Percentiles rank a stretch among this genome's conserved stretches.
These are phyloP conservation scores for Micropoecilia bifurca DNA, from an alignment of 2,797 vertebrate species.

Conservation along the genomic window DNA sequence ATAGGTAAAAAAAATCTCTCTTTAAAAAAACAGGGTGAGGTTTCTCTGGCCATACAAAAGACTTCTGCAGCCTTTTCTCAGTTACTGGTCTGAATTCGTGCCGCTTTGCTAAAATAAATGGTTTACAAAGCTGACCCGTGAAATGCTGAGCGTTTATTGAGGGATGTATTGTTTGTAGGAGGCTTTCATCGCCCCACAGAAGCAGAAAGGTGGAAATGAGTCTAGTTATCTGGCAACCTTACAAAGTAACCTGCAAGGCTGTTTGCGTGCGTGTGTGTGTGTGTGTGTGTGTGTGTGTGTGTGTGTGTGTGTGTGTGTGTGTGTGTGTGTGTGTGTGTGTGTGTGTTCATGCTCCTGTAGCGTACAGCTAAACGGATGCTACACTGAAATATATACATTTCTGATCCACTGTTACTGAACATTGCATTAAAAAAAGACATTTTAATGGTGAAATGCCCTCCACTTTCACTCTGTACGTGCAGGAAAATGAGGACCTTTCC, in stretches of 20 bases:
- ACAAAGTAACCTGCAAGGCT: conserved; percentile 56
- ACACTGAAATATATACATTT: neutral
- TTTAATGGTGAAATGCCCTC: conserved; percentile 3
- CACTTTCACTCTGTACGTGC: conserved; percentile 29
- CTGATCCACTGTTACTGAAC: neutral
- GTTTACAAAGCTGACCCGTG: neutral
- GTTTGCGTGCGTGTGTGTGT: conserved; percentile 1
- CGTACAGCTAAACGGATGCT: neutral
- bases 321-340: conserved; percentile 8
- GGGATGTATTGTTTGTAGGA: conserved; percentile 32
- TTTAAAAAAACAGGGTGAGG: conserved; percentile 67
- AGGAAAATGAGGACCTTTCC: conserved; percentile 29
- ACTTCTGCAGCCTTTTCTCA: conserved; percentile 40
- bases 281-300: conserved; percentile 10
- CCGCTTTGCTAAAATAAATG: conserved; percentile 11
- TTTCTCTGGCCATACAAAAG: conserved; percentile 64
- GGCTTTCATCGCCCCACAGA: conserved; percentile 24
- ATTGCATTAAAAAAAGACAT: neutral
- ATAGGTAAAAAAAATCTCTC: conserved; percentile 51
- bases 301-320: conserved; percentile 6
- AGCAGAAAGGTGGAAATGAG: conserved; percentile 36
- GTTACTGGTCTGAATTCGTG: conserved; percentile 24
- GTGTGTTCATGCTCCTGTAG: neutral
- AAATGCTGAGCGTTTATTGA: conserved; percentile 8
- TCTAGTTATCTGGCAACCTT: conserved; percentile 51